These are phyloP conservation scores for Chaenodraco wilsoni DNA, from an alignment of 2,797 vertebrate genomes.

Conservation along the genomic window DNA sequence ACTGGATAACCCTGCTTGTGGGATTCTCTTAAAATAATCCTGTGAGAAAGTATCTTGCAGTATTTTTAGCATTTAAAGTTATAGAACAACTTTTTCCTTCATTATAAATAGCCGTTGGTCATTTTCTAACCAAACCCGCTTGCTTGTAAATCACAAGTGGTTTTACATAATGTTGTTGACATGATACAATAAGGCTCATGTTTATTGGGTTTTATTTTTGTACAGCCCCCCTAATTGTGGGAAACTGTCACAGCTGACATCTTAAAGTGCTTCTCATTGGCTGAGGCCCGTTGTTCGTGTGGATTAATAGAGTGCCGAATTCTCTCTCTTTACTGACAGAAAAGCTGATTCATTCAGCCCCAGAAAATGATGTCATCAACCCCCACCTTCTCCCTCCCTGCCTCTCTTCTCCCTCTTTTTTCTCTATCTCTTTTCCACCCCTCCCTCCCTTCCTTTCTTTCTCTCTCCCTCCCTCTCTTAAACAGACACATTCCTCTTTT, in stretches of 20 bases:
- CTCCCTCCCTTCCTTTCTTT: slow-evolving; percentile 35
- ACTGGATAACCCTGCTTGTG: neutral
- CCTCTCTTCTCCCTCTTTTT: slow-evolving; percentile 39
- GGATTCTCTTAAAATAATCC: neutral
- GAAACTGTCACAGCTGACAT: slow-evolving; percentile 32
- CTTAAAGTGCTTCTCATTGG: slow-evolving; percentile 35
- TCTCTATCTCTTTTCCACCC: slow-evolving; percentile 33
- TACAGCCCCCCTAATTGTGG: neutral
- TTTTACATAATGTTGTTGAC: neutral
- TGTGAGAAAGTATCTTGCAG: neutral
- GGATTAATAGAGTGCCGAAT: slow-evolving; percentile 42
- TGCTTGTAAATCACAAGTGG: neutral
- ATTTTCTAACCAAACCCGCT: neutral
- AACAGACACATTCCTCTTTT: slow-evolving; percentile 73
- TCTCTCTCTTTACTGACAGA: slow-evolving; percentile 57
- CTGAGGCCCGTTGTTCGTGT: slow-evolving; percentile 40
- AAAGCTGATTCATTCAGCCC: slow-evolving; percentile 84
- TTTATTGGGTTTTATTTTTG: neutral
- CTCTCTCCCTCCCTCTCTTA: slow-evolving; percentile 54
- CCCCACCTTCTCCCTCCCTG: slow-evolving; percentile 35
- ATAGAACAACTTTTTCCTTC: neutral
- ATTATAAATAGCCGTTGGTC: neutral
- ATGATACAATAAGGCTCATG: neutral
- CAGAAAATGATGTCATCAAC: slow-evolving; percentile 82
- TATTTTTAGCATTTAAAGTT: neutral